A percentile compares a stretch with the other conserved stretches of the same genome.
Conservation (phyloP, 2,888 invertebrate species). For the Lottia scabra region DNA sequence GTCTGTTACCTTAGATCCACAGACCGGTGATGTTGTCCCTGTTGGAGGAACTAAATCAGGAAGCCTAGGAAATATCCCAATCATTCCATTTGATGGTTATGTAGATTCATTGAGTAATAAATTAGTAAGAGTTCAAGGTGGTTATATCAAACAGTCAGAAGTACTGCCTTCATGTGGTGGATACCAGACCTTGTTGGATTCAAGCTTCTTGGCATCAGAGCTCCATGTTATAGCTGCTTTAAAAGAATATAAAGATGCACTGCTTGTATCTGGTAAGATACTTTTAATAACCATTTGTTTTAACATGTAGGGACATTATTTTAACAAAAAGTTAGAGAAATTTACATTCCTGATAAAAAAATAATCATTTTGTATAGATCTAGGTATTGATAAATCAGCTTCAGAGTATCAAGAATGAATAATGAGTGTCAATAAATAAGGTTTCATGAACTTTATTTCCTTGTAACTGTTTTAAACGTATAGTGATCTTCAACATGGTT, state of each 20-base stretch:
- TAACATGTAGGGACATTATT: too few relatives aligned
- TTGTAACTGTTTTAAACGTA: too few relatives aligned
- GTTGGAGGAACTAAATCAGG: slow-evolving; percentile 57
- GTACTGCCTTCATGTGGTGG: slow-evolving; percentile 61
- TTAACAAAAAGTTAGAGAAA: too few relatives aligned
- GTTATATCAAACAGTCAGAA: slow-evolving; percentile 41
- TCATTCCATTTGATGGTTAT: slow-evolving; percentile 57
- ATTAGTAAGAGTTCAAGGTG: slow-evolving; percentile 51
- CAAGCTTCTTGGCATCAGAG: slow-evolving; percentile 60
- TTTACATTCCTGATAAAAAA: too few relatives aligned
- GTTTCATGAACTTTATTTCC: too few relatives aligned
- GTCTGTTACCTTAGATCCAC: slow-evolving; percentile 56
- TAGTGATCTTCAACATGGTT: too few relatives aligned
- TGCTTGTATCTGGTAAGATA: slow-evolving; percentile 45
- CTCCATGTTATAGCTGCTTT: slow-evolving; percentile 53
- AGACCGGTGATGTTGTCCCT: slow-evolving; percentile 61
- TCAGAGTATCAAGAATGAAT: too few relatives aligned
- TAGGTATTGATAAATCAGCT: too few relatives aligned
- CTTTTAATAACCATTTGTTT: too few relatives aligned
- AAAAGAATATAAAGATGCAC: slow-evolving; percentile 50
- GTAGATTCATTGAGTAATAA: slow-evolving; percentile 57
- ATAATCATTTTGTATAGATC: too few relatives aligned
- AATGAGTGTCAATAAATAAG: too few relatives aligned
- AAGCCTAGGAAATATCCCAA: slow-evolving; percentile 41
- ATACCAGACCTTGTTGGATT: slow-evolving; percentile 60